Evolutionary conservation across 2,797 vertebrate species (phyloP), one percentile per base, ranked within the genome.

Genomic region (Pseudochirops cupreus): DNA sequence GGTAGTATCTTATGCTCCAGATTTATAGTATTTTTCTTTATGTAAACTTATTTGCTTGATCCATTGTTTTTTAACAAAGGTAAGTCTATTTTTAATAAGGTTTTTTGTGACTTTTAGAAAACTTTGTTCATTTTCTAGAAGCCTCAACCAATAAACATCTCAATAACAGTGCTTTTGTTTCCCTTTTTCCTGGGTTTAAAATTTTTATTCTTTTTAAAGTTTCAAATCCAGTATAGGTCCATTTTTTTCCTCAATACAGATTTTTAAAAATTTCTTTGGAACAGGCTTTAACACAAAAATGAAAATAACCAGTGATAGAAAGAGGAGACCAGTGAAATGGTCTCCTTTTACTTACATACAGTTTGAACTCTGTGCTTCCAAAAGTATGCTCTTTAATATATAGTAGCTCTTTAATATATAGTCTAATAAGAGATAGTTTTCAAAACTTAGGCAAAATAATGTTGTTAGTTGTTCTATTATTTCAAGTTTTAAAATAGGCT

Each of bases 1-100:
- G 99, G 99, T 99, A 97, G 59, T 95, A 58, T 95, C 92, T 93
- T 59, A 91, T 14, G 29, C 28, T 91, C 29, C 29, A 54, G 39
- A 11, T 46, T 55, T 1, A 10, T 57, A 56, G 58, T 10, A 92
- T 93, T 94, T 31, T 56, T 90, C 89, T 4, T 92, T 95, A 58
- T 54, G 94, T n/a, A 90, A 92, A 82, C 74, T 13, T 3, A 31
- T 58, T 56, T 94, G 3, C 56, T 33, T 92, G 16, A 46, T 0
- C 33, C 16, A 5, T 46, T 91, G 50, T 74, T 82, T 87, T 82
- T 87, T n/a, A 26, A 50, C 9, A 24, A 39, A 87, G 24, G 24
- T 50, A 39, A 82, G 39, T 9, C 24, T 46, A 26, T 26, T 87
- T 87, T 87, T 26, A 24, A 46, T 46, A 46, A 46, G 6, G 46